phyloP scores from a whole-genome alignment of 2,113 vertebrate genomes.

The Chrysemys picta region DNA sequence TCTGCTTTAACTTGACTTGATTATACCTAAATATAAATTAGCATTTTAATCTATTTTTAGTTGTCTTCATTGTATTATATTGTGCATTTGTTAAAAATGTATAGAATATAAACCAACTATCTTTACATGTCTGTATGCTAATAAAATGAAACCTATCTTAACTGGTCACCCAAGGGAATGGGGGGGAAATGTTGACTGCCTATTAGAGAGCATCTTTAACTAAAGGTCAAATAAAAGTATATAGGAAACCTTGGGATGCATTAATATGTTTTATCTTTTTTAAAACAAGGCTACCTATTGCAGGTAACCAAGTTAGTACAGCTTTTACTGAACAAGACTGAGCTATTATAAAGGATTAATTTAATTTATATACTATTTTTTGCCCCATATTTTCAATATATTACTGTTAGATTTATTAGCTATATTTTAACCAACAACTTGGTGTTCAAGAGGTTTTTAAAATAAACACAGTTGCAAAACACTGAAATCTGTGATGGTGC shows the following conservation, averaged over 20 bases:
- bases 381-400: constrained; percentile 49
- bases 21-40: constrained; percentile 85
- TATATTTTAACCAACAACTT: constrained; percentile 68
- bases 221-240: not conserved
- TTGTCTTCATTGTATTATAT: constrained; percentile 80
- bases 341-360: constrained; percentile 14
- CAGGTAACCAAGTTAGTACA: not conserved
- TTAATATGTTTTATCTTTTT: not conserved
- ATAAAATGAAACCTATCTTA: not conserved
- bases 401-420: constrained; percentile 77
- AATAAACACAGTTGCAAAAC: constrained; percentile 72
- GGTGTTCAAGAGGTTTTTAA: constrained; percentile 59
- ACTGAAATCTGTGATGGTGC: constrained; percentile 57
- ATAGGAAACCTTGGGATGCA: not conserved
- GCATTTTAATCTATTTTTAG: constrained; percentile 80
- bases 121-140: constrained; percentile 41
- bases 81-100: constrained; percentile 72
- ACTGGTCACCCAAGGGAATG: not conserved
- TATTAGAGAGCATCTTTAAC: not conserved
- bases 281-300: not conserved
- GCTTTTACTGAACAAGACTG: not conserved
- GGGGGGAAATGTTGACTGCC: not conserved
- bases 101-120: constrained; percentile 67
- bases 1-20: constrained; percentile 81
- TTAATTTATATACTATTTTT: constrained; percentile 70